A percentile compares a stretch with the other conserved stretches of the same genome.
Evolutionary conservation across 2,888 invertebrate genomes (phyloP).

Genomic region (Stenodera caucasica): DNA sequence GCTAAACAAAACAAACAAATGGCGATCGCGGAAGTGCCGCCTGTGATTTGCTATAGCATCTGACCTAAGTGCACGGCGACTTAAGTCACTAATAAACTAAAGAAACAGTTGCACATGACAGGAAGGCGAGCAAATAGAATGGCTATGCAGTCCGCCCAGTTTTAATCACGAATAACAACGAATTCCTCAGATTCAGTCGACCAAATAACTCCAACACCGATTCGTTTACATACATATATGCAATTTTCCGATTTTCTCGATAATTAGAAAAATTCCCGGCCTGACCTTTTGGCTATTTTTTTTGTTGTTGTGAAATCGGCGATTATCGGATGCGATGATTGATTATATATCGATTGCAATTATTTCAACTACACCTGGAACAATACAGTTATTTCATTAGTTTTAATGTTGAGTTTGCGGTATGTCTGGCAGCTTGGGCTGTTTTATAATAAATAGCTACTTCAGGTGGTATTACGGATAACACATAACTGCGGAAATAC

Average conservation of each 20-base stretch:
- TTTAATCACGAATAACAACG: constrained; percentile 50
- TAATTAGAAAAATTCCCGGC: no score
- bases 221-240: neutral
- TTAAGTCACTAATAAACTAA: constrained; percentile 43
- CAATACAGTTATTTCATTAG: constrained; percentile 21
- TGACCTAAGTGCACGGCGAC: constrained; percentile 36
- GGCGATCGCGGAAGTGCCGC: constrained; percentile 38
- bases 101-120: constrained; percentile 48
- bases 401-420: neutral
- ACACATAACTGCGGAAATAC: constrained; percentile 4
- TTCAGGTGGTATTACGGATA: constrained; percentile 5
- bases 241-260: no score
- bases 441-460: neutral
- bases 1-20: constrained; percentile 19
- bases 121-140: constrained; percentile 47
- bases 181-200: constrained; percentile 49
- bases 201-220: constrained; percentile 34
- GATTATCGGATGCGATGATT: neutral
- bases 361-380: constrained; percentile 18
- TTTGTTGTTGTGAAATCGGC: constrained; percentile 33
- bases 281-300: constrained; percentile 26
- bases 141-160: constrained; percentile 49
- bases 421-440: neutral
- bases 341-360: neutral
- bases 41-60: constrained; percentile 36